These are phyloP conservation scores for Lacerta viridis DNA, from an alignment of 2,797 vertebrate genomes.

Conservation along the genomic window DNA sequence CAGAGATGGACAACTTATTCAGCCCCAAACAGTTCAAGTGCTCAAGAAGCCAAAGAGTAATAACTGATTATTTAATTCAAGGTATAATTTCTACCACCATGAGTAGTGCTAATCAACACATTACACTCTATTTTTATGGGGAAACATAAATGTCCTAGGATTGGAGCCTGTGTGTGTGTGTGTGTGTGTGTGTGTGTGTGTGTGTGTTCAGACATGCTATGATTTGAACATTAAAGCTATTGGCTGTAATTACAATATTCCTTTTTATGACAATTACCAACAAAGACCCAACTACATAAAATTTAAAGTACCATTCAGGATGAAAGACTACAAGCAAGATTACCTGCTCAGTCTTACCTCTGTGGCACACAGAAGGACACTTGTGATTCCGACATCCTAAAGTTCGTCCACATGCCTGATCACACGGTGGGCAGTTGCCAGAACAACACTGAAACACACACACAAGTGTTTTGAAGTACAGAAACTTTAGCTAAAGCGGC, in stretches of 20 bases:
- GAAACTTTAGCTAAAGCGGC: background rate
- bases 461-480: background rate
- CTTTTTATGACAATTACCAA: background rate
- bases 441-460: slow-evolving; percentile 88
- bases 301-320: background rate
- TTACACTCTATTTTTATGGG: background rate
- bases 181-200: no score
- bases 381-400: slow-evolving; percentile 96
- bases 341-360: slow-evolving; percentile 84
- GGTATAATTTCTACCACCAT: background rate
- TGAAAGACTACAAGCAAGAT: background rate
- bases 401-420: slow-evolving; percentile 90
- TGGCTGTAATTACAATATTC: no score
- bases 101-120: background rate
- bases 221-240: no score
- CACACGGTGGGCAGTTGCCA: slow-evolving; percentile 94
- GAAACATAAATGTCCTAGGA: background rate
- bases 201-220: background rate
- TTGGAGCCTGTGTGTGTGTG: background rate
- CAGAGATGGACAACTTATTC: background rate
- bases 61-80: background rate
- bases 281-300: background rate
- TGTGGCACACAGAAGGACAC: slow-evolving; percentile 95
- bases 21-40: background rate
- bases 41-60: background rate